Base-by-base conservation (phyloP, 1,140 invertebrate genomes). In the Oncopodura yosiiana region DNA sequence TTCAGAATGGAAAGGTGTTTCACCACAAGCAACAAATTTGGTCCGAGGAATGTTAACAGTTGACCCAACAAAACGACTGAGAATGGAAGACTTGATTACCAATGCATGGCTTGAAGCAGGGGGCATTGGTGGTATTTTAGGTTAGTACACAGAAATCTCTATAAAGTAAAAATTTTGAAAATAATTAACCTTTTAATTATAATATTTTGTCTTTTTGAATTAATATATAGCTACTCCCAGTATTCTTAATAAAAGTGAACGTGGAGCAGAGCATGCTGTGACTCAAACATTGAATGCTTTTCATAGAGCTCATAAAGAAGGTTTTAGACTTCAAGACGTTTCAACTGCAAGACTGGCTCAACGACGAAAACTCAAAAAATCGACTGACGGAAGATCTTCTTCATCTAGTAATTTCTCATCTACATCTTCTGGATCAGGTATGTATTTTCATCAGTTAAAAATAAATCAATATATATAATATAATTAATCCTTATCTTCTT, bases 61-160 rank as follows among this genome's bases (percentile, higher is more conserved):
- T 1, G 84, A 93, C 66, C 84, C 88, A 0, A 72, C 70, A 19
- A 75, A 81, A 62, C 73, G 90, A 50, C 69, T 91, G 4, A 79
- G 77, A 24, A 81, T 91, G 68, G 61, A 64, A 12, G 78, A 83
- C 37, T 69, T 91, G 1, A 67, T 75, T 0, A 68, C 70, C 6
- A 80, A 82, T 65, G 69, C 77, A 5, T 90, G 87, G 58, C 46
- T 63, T 18, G 62, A 60, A 57, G 62, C n/a, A n/a, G n/a, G 58
- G 16, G 62, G 58, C 9, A 60, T 60, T 51, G 62, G 62, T 36
- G 62, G 62, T 4, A 23, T 63, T 30, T n/a, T n/a, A n/a, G n/a
- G n/a, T n/a, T n/a, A n/a, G n/a, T n/a, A n/a, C n/a, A n/a, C n/a
- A n/a, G n/a, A n/a, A n/a, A n/a, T n/a, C n/a, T n/a, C n/a, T n/a